A percentile compares a stretch with the other conserved stretches of the same genome.
These are phyloP conservation scores for Phocides pigmalion DNA, from an alignment of 1,140 invertebrate genomes.

Conservation along the genomic window DNA sequence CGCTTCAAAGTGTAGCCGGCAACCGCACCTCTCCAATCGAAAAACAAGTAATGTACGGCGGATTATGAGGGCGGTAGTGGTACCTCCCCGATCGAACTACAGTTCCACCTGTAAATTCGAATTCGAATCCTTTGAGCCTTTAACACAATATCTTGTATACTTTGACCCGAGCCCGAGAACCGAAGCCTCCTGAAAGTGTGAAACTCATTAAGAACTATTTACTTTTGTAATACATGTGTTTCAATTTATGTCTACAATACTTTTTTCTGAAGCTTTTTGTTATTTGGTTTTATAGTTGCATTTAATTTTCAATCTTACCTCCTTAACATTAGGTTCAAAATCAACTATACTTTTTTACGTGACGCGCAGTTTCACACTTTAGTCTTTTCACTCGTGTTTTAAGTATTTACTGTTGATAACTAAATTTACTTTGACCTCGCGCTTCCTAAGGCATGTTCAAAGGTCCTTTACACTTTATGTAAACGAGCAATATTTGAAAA, in stretches of 20 bases:
- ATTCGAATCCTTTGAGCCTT: not conserved
- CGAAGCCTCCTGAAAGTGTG: constrained; percentile 8
- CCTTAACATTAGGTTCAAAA: constrained; percentile 5
- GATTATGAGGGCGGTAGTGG: no score
- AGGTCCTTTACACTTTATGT: constrained; percentile 5
- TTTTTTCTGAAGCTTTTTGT: constrained; percentile 15
- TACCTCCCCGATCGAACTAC: no score
- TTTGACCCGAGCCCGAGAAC: not conserved
- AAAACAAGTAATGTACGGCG: no score
- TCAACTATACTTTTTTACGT: not conserved
- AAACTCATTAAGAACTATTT: constrained; percentile 33
- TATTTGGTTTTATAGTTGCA: constrained; percentile 14
- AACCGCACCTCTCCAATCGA: no score
- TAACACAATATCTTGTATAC: not conserved
- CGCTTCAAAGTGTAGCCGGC: no score
- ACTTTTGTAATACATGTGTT: constrained; percentile 26
- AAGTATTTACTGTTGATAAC: constrained; percentile 55
- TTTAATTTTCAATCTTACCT: not conserved
- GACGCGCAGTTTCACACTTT: constrained; percentile 8
- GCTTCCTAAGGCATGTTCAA: constrained; percentile 17
- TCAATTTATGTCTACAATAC: constrained; percentile 31
- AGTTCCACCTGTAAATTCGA: no score
- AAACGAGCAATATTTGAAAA: not conserved
- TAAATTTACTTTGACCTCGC: constrained; percentile 43
- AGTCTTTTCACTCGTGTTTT: constrained; percentile 17